Evolutionary conservation across 30 jellyfish, hydroid and myxozoan species (phyloP).

Genomic region (Morbakka virulenta): DNA sequence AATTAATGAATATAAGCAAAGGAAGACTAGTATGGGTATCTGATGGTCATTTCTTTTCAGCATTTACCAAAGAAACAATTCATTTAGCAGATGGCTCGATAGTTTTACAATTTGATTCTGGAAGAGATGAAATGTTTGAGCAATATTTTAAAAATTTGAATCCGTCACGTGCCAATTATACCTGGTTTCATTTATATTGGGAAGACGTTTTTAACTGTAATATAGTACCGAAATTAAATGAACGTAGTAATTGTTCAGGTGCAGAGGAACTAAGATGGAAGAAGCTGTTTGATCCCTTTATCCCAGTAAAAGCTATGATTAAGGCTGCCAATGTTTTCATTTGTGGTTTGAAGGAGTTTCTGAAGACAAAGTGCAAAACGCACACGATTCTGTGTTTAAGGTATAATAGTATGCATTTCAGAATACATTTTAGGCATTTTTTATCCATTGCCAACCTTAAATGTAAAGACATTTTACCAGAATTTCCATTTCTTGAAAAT

Average conservation of each 20-base stretch:
- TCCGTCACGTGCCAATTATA: conserved; percentile 6
- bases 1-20: neutral
- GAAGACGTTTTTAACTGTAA: conserved; percentile 59
- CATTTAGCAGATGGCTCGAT: conserved; percentile 62
- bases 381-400: neutral
- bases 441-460: too few species aligned
- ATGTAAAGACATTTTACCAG: neutral
- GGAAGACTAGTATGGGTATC: conserved; percentile 41
- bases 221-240: neutral
- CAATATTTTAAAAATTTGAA: conserved; percentile 22
- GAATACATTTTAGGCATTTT: neutral
- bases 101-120: conserved; percentile 16
- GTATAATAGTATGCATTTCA: neutral
- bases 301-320: conserved; percentile 50
- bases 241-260: conserved; percentile 38
- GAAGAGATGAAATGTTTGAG: conserved; percentile 24
- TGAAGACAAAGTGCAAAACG: conserved; percentile 16
- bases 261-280: conserved; percentile 18
- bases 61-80: conserved; percentile 13
- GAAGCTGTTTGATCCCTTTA: neutral
- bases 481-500: neutral
- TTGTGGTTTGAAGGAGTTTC: conserved; percentile 45
- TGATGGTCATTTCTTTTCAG: conserved; percentile 37
- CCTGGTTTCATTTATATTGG: conserved; percentile 74
- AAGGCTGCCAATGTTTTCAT: conserved; percentile 50